phyloP scores from a whole-genome alignment of 2,113 vertebrate species.

The Alosa alosa region DNA sequence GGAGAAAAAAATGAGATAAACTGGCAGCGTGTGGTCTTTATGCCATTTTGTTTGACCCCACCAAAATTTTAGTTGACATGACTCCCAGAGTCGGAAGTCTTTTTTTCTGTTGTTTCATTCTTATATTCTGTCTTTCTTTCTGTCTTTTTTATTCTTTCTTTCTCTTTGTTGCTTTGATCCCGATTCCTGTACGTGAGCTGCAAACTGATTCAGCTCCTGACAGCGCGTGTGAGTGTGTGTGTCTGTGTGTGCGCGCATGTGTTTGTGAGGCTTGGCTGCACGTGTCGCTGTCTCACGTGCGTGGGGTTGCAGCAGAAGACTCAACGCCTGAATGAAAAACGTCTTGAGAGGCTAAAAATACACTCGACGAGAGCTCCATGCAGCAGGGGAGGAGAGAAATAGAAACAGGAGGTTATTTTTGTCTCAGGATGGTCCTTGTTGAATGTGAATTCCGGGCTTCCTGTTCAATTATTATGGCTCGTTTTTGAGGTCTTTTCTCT shows the following conservation, averaged over 20 bases:
- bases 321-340: constrained; percentile 38
- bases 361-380: constrained; percentile 18
- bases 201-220: constrained; percentile 22
- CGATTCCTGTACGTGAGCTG: background rate
- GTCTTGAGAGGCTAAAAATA: constrained; percentile 43
- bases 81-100: background rate
- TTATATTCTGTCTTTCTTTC: background rate
- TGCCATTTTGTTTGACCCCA: background rate
- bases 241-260: background rate
- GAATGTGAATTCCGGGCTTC: constrained; percentile 30
- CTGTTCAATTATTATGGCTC: background rate
- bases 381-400: constrained; percentile 25
- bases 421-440: constrained; percentile 18
- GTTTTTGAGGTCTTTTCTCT: background rate
- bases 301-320: constrained; percentile 2
- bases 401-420: constrained; percentile 40
- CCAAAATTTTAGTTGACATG: background rate
- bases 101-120: background rate
- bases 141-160: background rate
- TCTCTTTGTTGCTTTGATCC: background rate
- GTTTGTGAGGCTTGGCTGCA: background rate
- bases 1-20: background rate
- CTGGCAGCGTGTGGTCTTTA: background rate
- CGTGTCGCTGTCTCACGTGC: constrained; percentile 41
- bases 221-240: background rate